Conservation (phyloP, 1,140 invertebrate species). For the Zaprionus africanus region DNA sequence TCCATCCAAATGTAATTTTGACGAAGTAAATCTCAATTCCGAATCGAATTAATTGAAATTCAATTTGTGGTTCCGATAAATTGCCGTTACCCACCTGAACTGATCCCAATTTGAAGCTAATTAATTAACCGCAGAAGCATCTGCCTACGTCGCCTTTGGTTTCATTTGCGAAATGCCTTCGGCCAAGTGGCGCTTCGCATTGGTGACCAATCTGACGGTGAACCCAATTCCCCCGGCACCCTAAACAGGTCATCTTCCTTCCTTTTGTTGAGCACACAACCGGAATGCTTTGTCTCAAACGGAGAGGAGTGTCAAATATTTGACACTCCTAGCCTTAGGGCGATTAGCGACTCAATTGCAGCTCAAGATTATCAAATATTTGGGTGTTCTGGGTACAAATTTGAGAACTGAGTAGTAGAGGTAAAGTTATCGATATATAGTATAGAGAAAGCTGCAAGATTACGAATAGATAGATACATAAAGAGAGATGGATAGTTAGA, state of each 20-base stretch:
- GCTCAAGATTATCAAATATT: background rate
- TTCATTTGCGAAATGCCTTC: slow-evolving; percentile 9
- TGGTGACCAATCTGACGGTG: background rate
- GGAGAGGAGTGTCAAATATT: background rate
- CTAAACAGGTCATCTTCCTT: background rate
- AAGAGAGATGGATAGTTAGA: background rate
- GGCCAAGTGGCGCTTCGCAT: background rate
- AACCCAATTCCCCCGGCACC: too few species aligned
- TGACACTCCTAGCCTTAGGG: background rate
- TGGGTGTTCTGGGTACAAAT: background rate
- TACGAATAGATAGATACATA: background rate
- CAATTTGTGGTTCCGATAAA: background rate
- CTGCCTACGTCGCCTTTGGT: slow-evolving; percentile 8
- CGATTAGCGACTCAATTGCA: slow-evolving; percentile 2
- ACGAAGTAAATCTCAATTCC: background rate
- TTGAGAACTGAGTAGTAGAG: too few species aligned
- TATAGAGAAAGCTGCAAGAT: background rate
- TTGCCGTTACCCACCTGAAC: background rate
- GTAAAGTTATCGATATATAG: too few species aligned
- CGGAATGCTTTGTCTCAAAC: slow-evolving; percentile 3
- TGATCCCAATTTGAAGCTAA: slow-evolving; percentile 7
- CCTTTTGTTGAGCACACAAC: background rate
- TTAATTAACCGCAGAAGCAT: slow-evolving; percentile 29
- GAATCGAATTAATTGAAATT: background rate
- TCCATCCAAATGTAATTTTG: background rate